Percentiles rank a stretch among this genome's conserved stretches.
Conservation (phyloP, 2,888 invertebrate species). For the Caenorhabditis doughertyi region DNA sequence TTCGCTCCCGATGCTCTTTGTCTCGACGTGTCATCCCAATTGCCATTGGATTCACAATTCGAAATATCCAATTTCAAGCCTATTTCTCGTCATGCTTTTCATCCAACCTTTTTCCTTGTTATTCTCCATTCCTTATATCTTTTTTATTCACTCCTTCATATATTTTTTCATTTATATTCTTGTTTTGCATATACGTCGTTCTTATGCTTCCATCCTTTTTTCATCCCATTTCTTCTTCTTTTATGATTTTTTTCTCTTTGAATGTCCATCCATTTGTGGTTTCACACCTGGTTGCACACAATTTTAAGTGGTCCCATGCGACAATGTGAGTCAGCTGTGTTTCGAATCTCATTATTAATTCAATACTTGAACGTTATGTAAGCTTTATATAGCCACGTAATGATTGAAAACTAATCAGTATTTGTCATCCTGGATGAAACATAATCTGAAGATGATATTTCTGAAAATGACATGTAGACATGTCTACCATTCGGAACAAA, state of each 20-base stretch:
- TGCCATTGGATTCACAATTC: slow-evolving; percentile 28
- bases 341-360: slow-evolving; percentile 11
- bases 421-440: neutral
- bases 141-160: neutral
- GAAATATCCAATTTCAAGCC: slow-evolving; percentile 43
- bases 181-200: slow-evolving; percentile 17
- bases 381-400: neutral
- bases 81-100: slow-evolving; percentile 15
- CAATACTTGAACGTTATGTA: neutral
- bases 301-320: slow-evolving; percentile 16
- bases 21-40: slow-evolving; percentile 38
- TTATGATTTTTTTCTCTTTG: slow-evolving; percentile 7
- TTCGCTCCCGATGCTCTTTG: slow-evolving; percentile 34
- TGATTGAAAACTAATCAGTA: neutral
- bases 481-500: neutral
- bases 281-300: slow-evolving; percentile 47
- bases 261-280: slow-evolving; percentile 34
- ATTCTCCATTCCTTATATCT: slow-evolving; percentile 33
- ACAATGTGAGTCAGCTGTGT: slow-evolving; percentile 19
- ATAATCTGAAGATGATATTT: neutral
- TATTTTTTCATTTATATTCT: slow-evolving; percentile 33
- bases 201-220: neutral
- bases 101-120: slow-evolving; percentile 39
- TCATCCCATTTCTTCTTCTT: slow-evolving; percentile 20
- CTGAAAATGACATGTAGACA: neutral